phyloP scores from a whole-genome alignment of 2,888 invertebrate species.

The Ophioninae sp. region DNA sequence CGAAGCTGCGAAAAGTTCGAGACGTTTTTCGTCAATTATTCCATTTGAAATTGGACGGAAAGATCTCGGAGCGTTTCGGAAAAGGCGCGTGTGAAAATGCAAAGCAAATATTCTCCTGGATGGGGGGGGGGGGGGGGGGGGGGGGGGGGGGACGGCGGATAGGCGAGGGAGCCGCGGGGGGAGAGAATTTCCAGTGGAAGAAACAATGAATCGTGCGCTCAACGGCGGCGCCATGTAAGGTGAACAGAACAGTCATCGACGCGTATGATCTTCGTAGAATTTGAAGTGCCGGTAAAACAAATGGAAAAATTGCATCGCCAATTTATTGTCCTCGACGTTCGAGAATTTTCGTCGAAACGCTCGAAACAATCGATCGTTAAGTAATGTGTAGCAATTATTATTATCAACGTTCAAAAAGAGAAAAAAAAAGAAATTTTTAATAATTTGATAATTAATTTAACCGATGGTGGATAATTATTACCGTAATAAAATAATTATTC shows the following conservation, averaged over 20 bases:
- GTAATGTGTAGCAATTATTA: conserved; percentile 3
- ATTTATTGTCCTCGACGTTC: neutral
- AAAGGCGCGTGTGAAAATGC: conserved; percentile 56
- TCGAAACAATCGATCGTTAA: conserved; percentile 1
- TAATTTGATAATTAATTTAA: neutral
- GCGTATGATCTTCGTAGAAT: neutral
- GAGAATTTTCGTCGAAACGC: conserved; percentile 5
- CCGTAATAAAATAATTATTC: neutral
- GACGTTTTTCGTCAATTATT: conserved; percentile 3
- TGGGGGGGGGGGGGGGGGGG: too few species aligned
- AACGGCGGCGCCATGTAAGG: conserved; percentile 55
- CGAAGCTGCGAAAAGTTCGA: neutral
- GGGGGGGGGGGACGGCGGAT: too few species aligned
- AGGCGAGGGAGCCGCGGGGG: conserved; percentile 27
- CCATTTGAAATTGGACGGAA: neutral
- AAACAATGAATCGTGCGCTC: conserved; percentile 47
- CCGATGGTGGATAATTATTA: neutral
- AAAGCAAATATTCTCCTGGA: conserved; percentile 40
- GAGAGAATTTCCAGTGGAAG: conserved; percentile 58
- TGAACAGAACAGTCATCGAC: conserved; percentile 17
- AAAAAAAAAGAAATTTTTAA: neutral
- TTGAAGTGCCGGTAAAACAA: neutral
- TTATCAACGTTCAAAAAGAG: neutral
- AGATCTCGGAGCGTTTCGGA: conserved; percentile 30
- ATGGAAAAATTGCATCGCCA: conserved; percentile 6